Base-by-base conservation (phyloP, 2,113 vertebrate species). In the Epinephelus fuscoguttatus region DNA sequence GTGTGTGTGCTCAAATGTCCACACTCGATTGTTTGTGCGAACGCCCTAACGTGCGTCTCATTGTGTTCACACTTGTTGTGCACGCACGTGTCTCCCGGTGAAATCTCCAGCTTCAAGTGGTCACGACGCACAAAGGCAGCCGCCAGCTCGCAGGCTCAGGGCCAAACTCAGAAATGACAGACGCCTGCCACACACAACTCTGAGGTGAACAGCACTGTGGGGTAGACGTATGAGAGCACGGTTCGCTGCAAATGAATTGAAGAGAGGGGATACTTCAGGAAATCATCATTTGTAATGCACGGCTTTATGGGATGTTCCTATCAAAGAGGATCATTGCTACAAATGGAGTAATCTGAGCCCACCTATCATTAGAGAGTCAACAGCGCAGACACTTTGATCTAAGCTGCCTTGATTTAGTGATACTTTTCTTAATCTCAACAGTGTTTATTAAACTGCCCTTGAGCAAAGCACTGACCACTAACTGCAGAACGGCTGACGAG, bases 101-200 rank as follows among this genome's bases (percentile, higher is more conserved):
- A 89, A 90, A 87, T 83, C 78, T 89, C 81, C 45, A 81, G 84
- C 75, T 86, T 89, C 67, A 42, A 94, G 89, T 90, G 85, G 89
- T 92, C 88, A 91, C 87, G 86, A 92, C 81, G 71, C 87, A 91
- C 73, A 84, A 69, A 85, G 80, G 75, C 88, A 91, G 91, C 85
- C 86, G 92, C 89, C 88, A 90, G 89, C 80, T 82, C 82, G 70
- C 78, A 75, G 84, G 91, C 90, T 88, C 61, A 73, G 70, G 82
- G 89, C 87, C 84, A 88, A 89, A 86, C 77, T 81, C 33, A 11
- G 80, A 90, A 75, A 90, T 89, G 81, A 89, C 84, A 89, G 82
- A 90, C 82, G 84, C 76, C 78, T 86, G 84, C 80, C 88, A 76
- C 85, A 80, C 74, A 61, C 77, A 63, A 61, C 68, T 75, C 75